Conservation (phyloP, 2,113 vertebrate genomes). For the Scalopus aquaticus region DNA sequence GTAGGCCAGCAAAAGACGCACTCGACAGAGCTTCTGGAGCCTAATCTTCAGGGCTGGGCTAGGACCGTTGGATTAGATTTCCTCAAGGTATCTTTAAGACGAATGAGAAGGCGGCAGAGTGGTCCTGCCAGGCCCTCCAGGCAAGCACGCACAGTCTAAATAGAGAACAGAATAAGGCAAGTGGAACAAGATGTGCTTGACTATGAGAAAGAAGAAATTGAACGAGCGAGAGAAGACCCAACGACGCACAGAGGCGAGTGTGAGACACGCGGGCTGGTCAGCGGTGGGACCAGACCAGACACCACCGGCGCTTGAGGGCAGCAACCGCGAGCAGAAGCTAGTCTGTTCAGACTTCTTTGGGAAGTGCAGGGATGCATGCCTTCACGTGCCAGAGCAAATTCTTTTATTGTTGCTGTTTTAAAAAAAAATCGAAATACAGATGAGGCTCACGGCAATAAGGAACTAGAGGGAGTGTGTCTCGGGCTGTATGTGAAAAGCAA, state of each 20-base stretch:
- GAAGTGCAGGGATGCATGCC: not conserved
- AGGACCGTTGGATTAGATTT: conserved; percentile 33
- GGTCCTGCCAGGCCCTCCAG: conserved; percentile 63
- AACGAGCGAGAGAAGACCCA: conserved; percentile 18
- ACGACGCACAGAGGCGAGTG: not conserved
- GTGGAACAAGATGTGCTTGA: conserved; percentile 65
- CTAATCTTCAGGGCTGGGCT: not conserved
- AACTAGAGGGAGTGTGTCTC: not conserved
- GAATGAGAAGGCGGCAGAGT: conserved; percentile 64
- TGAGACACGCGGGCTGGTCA: not conserved
- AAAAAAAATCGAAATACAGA: conserved; percentile 11
- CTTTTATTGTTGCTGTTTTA: not conserved
- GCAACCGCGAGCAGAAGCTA: not conserved
- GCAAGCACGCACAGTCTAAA: conserved; percentile 55
- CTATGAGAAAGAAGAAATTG: conserved; percentile 36
- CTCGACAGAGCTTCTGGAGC: conserved; percentile 27
- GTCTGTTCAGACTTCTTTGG: not conserved
- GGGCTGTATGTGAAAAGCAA: not conserved
- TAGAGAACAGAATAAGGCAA: conserved; percentile 57
- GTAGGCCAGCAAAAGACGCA: conserved; percentile 40
- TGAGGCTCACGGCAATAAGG: not conserved
- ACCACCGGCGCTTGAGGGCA: not conserved
- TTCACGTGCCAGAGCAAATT: not conserved
- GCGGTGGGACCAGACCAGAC: not conserved
- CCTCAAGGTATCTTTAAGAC: conserved; percentile 72